Conservation (phyloP, 2,797 vertebrate genomes). For the Erpetoichthys calabaricus region DNA sequence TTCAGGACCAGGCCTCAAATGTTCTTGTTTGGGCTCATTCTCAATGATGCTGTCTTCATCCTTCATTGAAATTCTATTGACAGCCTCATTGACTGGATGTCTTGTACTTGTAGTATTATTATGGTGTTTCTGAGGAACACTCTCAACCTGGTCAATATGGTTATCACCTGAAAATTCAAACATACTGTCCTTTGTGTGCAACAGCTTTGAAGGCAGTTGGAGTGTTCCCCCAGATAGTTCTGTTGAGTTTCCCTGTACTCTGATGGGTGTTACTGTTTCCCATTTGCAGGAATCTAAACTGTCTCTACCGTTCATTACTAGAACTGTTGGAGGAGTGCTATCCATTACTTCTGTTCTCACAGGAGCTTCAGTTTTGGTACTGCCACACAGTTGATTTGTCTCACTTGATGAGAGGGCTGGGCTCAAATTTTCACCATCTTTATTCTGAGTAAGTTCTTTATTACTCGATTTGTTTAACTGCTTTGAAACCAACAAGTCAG, state of each 20-base stretch:
- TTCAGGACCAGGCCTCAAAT: no score
- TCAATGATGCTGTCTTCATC: not conserved
- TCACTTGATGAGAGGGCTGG: no score
- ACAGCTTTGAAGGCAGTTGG: not conserved
- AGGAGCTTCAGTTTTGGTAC: conserved; percentile 19
- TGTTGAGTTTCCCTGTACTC: not conserved
- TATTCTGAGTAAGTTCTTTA: no score
- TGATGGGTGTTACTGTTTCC: not conserved
- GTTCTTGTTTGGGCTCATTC: not conserved
- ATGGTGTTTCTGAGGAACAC: not conserved
- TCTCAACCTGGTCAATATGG: conserved; percentile 23
- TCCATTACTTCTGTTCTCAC: conserved; percentile 28
- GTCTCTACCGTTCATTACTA: conserved; percentile 53
- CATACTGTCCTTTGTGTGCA: conserved; percentile 41
- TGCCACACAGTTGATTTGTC: conserved; percentile 14
- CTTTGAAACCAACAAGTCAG: no score
- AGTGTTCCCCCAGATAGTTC: not conserved
- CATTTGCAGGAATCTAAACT: conserved; percentile 31
- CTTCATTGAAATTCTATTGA: not conserved
- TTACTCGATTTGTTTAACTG: no score
- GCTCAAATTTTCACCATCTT: no score
- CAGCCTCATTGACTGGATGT: conserved; percentile 14
- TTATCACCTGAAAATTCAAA: conserved; percentile 8
- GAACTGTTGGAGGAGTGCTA: conserved; percentile 37
- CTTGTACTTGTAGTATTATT: conserved; percentile 32